A percentile compares a stretch with the other conserved stretches of the same genome.
Evolutionary conservation across 92 coral and sea anemone genomes (phyloP).

Genomic region (Galaxea fascicularis): DNA sequence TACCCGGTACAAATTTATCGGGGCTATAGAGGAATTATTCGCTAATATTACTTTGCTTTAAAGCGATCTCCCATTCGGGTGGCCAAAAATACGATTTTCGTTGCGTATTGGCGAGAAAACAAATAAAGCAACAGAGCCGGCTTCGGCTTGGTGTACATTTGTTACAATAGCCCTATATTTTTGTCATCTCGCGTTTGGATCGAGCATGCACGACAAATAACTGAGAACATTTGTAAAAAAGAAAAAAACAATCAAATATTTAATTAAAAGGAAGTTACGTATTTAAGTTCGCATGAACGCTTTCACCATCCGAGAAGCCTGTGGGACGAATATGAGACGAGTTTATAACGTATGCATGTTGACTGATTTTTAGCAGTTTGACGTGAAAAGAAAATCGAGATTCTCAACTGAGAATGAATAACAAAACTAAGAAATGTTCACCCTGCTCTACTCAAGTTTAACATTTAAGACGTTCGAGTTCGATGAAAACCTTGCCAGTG

Average conservation of each 20-base stretch:
- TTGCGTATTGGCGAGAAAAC: background rate
- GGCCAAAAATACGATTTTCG: constrained; percentile 7
- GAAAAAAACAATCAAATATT: background rate
- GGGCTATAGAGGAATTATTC: background rate
- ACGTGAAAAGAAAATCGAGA: background rate
- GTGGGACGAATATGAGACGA: background rate
- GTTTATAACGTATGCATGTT: background rate
- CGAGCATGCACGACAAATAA: background rate
- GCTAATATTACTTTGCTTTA: background rate
- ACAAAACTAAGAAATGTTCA: background rate
- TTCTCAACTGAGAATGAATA: background rate
- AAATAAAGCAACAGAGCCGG: background rate
- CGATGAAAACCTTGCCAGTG: too few relatives aligned
- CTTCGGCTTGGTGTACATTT: background rate
- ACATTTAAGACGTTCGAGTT: too few relatives aligned
- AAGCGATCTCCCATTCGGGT: background rate
- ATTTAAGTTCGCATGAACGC: background rate
- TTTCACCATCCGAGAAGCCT: background rate
- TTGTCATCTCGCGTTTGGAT: background rate
- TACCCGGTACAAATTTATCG: background rate
- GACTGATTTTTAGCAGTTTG: background rate
- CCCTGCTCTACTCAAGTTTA: background rate
- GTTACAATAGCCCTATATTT: background rate
- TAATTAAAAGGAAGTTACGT: background rate
- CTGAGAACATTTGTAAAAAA: background rate